phyloP scores from a whole-genome alignment of 2,113 vertebrate species.

The Rhinolophus ferrumequinum region DNA sequence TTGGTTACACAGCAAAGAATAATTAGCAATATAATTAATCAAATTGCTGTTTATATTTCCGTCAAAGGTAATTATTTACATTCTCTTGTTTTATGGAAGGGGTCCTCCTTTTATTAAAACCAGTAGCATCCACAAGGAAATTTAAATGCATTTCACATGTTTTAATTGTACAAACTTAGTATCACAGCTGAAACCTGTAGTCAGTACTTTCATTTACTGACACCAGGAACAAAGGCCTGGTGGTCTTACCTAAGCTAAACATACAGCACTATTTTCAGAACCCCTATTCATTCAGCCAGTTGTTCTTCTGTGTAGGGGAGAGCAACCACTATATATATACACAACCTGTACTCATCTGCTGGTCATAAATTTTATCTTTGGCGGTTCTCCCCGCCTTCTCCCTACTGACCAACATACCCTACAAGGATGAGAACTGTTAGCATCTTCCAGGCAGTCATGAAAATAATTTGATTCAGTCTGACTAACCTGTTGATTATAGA shows the following conservation, averaged over 20 bases:
- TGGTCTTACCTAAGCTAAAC: background rate
- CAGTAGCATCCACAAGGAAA: background rate
- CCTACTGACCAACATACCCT: background rate
- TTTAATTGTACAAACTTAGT: background rate
- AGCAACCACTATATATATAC: background rate
- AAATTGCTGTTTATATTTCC: constrained; percentile 66
- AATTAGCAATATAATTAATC: constrained; percentile 70
- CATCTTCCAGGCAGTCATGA: background rate
- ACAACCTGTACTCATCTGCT: background rate
- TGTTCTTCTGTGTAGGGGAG: background rate
- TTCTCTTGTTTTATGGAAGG: constrained; percentile 43
- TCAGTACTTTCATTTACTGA: background rate
- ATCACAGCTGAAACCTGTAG: background rate
- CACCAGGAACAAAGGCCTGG: background rate
- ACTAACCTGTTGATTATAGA: background rate
- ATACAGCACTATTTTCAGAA: background rate
- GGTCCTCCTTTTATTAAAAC: constrained; percentile 18
- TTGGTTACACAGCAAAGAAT: constrained; percentile 55
- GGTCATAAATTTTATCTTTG: background rate
- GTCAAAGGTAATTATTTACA: constrained; percentile 64
- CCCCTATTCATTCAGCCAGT: background rate
- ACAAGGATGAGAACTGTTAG: background rate
- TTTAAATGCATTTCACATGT: background rate
- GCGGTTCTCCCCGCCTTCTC: background rate
- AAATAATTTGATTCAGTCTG: background rate